Evolutionary conservation across 2,888 invertebrate species (phyloP).

Genomic region (Trachelus iudaicus): DNA sequence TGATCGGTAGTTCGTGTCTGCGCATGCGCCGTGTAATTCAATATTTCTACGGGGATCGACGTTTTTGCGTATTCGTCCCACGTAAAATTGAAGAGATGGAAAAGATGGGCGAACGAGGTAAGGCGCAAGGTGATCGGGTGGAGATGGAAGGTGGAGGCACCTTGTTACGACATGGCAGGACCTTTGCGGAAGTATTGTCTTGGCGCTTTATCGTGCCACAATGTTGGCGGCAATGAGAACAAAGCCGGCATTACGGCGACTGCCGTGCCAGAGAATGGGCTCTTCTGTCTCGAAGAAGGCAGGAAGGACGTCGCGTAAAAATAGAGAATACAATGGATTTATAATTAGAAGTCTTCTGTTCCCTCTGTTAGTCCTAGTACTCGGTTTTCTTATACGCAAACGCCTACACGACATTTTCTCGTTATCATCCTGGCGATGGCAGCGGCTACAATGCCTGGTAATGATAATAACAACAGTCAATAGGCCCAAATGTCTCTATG

Average conservation of each 20-base stretch:
- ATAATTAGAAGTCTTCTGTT: constrained; percentile 38
- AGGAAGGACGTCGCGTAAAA: constrained; percentile 51
- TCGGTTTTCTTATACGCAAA: no score
- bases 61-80: neutral
- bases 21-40: no score
- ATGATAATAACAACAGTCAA: no score
- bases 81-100: neutral
- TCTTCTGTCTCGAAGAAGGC: constrained; percentile 23
- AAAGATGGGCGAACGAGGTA: no score
- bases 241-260: constrained; percentile 53
- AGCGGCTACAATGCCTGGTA: no score
- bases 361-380: no score
- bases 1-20: no score
- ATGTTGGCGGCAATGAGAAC: constrained; percentile 56
- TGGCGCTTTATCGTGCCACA: constrained; percentile 58
- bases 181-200: constrained; percentile 50
- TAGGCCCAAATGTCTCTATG: no score
- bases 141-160: constrained; percentile 34
- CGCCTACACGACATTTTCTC: no score
- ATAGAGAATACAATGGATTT: constrained; percentile 54
- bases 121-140: neutral
- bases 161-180: constrained; percentile 50
- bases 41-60: no score
- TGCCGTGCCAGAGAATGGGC: constrained; percentile 48
- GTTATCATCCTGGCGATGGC: no score